Conservation (phyloP, 2,888 invertebrate genomes). For the Lasioglossum lativentre region DNA sequence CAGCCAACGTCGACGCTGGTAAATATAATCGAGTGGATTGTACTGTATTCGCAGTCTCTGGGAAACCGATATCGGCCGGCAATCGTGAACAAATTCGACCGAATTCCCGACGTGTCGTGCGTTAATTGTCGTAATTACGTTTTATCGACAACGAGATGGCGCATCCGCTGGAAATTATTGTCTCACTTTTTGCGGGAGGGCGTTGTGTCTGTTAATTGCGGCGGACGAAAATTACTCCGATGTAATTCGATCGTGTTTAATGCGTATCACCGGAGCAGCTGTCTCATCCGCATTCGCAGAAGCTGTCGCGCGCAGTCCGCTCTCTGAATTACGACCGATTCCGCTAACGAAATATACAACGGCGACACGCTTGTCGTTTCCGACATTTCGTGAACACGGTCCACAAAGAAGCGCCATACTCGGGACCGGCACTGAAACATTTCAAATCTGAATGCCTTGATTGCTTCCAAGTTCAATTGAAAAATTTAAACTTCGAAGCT, state of each 20-base stretch:
- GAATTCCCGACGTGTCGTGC: slow-evolving; percentile 43
- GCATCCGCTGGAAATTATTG: slow-evolving; percentile 48
- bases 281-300: slow-evolving; percentile 11
- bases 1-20: not conserved
- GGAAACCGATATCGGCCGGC: slow-evolving; percentile 8
- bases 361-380: not conserved
- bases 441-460: not conserved
- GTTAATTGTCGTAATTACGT: slow-evolving; percentile 60
- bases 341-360: slow-evolving; percentile 13
- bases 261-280: slow-evolving; percentile 24
- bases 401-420: too few species aligned
- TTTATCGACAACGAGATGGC: slow-evolving; percentile 54
- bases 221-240: slow-evolving; percentile 45
- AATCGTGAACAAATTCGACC: slow-evolving; percentile 35
- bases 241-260: slow-evolving; percentile 42
- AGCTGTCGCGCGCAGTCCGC: slow-evolving; percentile 4
- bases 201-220: slow-evolving; percentile 46
- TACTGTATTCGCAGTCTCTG: not conserved
- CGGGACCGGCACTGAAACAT: not conserved
- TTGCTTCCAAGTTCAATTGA: not conserved
- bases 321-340: slow-evolving; percentile 16
- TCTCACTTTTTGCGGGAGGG: slow-evolving; percentile 46
- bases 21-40: slow-evolving; percentile 20
- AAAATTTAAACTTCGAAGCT: not conserved
- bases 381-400: not conserved